Conservation (phyloP, 1,140 invertebrate species). For the Hylaeus anthracinus region DNA sequence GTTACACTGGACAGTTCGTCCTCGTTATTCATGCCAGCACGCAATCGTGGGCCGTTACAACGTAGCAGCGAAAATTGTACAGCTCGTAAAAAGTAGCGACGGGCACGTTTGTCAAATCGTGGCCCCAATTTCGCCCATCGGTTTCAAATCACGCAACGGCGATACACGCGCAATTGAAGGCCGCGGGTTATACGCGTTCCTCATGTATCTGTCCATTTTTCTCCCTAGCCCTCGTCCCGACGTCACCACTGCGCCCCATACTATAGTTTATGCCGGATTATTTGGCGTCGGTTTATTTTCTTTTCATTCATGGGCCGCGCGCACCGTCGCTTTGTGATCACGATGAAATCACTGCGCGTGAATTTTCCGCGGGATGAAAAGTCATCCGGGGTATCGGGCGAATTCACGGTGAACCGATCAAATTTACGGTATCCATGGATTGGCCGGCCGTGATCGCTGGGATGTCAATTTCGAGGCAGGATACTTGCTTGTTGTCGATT, state of each 20-base stretch:
- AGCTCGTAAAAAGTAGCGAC: constrained; percentile 22
- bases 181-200: constrained; percentile 7
- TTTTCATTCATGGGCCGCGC: background rate
- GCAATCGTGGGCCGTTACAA: no score
- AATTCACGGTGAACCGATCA: background rate
- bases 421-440: background rate
- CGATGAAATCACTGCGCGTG: background rate
- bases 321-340: background rate
- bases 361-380: background rate
- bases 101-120: constrained; percentile 36
- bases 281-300: constrained; percentile 4
- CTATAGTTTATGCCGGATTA: constrained; percentile 8
- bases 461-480: background rate
- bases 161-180: constrained; percentile 1
- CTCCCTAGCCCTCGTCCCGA: background rate
- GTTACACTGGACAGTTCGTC: no score
- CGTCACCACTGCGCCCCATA: no score
- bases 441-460: background rate
- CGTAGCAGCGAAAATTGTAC: constrained; percentile 17
- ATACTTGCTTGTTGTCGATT: background rate
- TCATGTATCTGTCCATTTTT: background rate
- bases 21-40: background rate
- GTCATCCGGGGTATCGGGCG: background rate
- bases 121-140: constrained; percentile 28
- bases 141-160: constrained; percentile 30